Evolutionary conservation across 2,888 invertebrate species (phyloP).

Genomic region (Aelia acuminata): DNA sequence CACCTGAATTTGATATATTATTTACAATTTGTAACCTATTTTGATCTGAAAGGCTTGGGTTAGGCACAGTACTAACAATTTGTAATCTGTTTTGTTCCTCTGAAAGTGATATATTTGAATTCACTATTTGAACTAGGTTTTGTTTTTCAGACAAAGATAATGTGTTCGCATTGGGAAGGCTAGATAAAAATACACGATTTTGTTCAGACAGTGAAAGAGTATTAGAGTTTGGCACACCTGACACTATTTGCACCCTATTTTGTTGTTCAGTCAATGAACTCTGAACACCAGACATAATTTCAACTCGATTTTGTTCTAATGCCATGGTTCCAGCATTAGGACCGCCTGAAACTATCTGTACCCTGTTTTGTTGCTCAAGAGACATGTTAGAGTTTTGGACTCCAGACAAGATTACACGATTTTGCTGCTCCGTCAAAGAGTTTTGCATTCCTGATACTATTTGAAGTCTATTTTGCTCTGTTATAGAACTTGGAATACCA

Average conservation of each 20-base stretch:
- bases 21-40: slow-evolving; percentile 66
- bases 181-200: slow-evolving; percentile 62
- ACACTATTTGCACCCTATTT: slow-evolving; percentile 66
- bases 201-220: slow-evolving; percentile 64
- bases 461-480: slow-evolving; percentile 62
- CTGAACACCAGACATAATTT: slow-evolving; percentile 65
- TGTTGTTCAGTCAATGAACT: slow-evolving; percentile 64
- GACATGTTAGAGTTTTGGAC: slow-evolving; percentile 64
- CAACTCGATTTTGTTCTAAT: slow-evolving; percentile 66
- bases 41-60: slow-evolving; percentile 64
- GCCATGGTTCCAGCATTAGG: slow-evolving; percentile 61
- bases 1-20: slow-evolving; percentile 62
- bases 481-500: slow-evolving; percentile 64
- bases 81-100: slow-evolving; percentile 66
- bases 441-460: slow-evolving; percentile 60
- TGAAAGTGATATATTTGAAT: slow-evolving; percentile 63
- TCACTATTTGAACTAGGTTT: slow-evolving; percentile 64
- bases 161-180: slow-evolving; percentile 63
- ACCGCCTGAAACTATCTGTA: slow-evolving; percentile 63
- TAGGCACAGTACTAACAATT: slow-evolving; percentile 64
- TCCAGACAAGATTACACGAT: slow-evolving; percentile 63
- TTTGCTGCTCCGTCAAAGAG: slow-evolving; percentile 62
- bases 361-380: slow-evolving; percentile 63
- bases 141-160: slow-evolving; percentile 66
- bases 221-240: slow-evolving; percentile 65